Conservation (phyloP, 1,140 invertebrate genomes). For the Philotrypesis tridentata region DNA sequence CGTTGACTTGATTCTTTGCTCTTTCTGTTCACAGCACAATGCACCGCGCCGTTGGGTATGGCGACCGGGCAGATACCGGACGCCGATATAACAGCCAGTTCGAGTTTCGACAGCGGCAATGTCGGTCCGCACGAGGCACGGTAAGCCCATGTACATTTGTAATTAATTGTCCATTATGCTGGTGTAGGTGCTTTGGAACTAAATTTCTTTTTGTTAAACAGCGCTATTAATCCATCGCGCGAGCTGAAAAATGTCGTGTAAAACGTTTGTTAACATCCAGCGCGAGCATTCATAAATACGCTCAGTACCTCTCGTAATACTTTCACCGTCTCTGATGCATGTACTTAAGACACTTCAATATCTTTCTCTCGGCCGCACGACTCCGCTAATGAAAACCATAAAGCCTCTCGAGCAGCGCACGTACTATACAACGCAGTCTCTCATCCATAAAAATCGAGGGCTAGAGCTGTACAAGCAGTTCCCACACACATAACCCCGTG, state of each 20-base stretch:
- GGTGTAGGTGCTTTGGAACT: too few species aligned
- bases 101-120: conserved; percentile 81
- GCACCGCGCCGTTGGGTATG: conserved; percentile 81
- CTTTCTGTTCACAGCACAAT: conserved; percentile 76
- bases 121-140: conserved; percentile 82
- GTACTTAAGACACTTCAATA: too few species aligned
- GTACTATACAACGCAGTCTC: not conserved
- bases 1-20: not conserved
- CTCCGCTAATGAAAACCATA: not conserved
- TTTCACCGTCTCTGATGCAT: not conserved
- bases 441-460: not conserved
- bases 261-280: too few species aligned
- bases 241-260: too few species aligned
- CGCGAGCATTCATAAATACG: not conserved
- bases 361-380: not conserved
- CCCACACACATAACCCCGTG: not conserved
- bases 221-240: too few species aligned
- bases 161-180: not conserved
- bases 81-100: conserved; percentile 82
- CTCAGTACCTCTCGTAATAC: not conserved
- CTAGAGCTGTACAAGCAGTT: not conserved
- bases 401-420: not conserved
- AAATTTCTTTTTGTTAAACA: too few species aligned
- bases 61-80: conserved; percentile 82
- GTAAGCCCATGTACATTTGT: conserved; percentile 66